Evolutionary conservation across 1,140 invertebrate species (phyloP).

Genomic region (Formica selysi): DNA sequence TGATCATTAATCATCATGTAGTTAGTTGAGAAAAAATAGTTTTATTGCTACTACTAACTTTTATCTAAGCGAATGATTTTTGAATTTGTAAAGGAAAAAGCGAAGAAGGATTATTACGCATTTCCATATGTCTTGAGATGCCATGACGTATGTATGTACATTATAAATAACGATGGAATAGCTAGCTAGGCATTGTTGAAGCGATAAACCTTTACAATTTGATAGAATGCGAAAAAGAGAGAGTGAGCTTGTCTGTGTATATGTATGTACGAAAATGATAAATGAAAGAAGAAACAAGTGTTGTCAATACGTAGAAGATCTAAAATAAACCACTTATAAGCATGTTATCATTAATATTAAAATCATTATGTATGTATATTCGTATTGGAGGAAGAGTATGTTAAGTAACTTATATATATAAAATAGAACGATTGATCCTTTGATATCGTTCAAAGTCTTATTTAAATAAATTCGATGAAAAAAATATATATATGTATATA

Average conservation of each 20-base stretch:
- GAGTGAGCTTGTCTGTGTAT: neutral
- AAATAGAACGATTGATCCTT: constrained; percentile 1
- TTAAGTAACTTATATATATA: constrained; percentile 42
- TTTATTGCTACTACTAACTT: constrained; percentile 12
- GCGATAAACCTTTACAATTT: constrained; percentile 42
- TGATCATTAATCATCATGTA: neutral
- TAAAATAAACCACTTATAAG: neutral
- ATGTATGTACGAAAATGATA: neutral
- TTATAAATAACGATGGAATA: constrained; percentile 38
- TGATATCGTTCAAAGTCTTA: constrained; percentile 42
- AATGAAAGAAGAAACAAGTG: neutral
- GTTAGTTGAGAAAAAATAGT: neutral
- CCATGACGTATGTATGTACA: constrained; percentile 31
- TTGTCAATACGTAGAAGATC: constrained; percentile 37
- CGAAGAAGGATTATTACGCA: neutral
- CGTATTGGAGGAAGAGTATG: constrained; percentile 2
- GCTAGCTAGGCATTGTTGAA: neutral
- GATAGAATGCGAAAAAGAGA: neutral
- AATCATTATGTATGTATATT: constrained; percentile 49
- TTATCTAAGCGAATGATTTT: neutral
- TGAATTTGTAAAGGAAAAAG: neutral
- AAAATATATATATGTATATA: too few species aligned
- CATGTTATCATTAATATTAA: constrained; percentile 31
- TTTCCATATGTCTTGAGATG: neutral
- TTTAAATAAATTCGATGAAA: constrained; percentile 58